phyloP scores from a whole-genome alignment of 64 coral and sea anemone species.

The Montipora sp. region DNA sequence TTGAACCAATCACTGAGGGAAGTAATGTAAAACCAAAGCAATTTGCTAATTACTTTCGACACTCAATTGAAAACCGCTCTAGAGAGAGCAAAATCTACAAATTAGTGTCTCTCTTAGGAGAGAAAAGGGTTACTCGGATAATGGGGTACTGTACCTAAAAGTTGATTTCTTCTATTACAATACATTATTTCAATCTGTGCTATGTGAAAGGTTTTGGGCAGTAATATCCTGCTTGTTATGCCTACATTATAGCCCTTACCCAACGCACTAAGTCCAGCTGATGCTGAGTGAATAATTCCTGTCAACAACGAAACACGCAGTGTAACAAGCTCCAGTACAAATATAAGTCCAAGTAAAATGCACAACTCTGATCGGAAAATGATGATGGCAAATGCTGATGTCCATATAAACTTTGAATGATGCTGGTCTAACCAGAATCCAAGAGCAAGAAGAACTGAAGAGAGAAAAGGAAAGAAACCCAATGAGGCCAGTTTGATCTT shows the following conservation, averaged over 20 bases:
- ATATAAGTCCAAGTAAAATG: conserved; percentile 81
- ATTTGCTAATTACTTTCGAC: too few relatives aligned
- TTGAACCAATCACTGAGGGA: too few relatives aligned
- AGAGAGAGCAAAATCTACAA: too few relatives aligned
- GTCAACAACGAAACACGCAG: conserved; percentile 50
- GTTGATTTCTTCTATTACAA: too few relatives aligned
- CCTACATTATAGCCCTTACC: conserved; percentile 45
- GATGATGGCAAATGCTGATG: conserved; percentile 86
- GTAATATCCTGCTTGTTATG: too few relatives aligned
- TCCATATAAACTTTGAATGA: conserved; percentile 86
- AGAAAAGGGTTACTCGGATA: too few relatives aligned
- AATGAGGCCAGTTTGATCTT: neutral
- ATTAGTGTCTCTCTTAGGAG: too few relatives aligned
- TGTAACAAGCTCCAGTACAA: conserved; percentile 73
- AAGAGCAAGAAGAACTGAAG: conserved; percentile 70
- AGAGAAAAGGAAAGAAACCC: neutral
- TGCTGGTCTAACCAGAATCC: conserved; percentile 65
- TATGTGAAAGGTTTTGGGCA: neutral
- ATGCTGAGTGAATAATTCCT: conserved; percentile 74
- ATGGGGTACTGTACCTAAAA: too few relatives aligned
- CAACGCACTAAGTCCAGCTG: conserved; percentile 74
- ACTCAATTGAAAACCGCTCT: too few relatives aligned
- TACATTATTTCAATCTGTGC: too few relatives aligned
- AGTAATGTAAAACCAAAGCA: too few relatives aligned
- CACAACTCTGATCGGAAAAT: conserved; percentile 91